Percentiles rank a stretch among this genome's conserved stretches.
Evolutionary conservation across 2,888 invertebrate species (phyloP).

Genomic region (Drosophila prostipennis): DNA sequence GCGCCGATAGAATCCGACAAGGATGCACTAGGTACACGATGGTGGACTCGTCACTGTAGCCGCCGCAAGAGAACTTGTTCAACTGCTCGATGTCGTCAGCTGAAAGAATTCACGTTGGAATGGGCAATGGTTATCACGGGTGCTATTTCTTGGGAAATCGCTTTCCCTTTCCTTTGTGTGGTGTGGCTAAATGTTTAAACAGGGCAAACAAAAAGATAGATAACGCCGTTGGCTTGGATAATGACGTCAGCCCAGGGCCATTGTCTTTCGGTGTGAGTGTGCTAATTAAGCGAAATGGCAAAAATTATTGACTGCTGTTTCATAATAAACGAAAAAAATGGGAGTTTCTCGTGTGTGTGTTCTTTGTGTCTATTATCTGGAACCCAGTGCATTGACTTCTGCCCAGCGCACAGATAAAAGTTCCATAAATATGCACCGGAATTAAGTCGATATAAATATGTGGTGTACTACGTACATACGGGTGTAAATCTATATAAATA

Average conservation of each 20-base stretch:
- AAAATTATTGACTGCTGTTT: constrained; percentile 27
- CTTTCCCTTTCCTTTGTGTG: constrained; percentile 33
- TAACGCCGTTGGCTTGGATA: constrained; percentile 30
- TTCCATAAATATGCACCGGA: constrained; percentile 34
- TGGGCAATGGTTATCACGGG: constrained; percentile 17
- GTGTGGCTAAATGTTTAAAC: constrained; percentile 45
- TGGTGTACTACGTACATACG: constrained; percentile 4
- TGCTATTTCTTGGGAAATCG: constrained; percentile 26
- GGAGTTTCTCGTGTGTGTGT: constrained; percentile 11
- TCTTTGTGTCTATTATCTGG: neutral
- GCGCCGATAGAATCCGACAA: constrained; percentile 93
- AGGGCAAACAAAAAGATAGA: constrained; percentile 49
- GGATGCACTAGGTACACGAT: constrained; percentile 95
- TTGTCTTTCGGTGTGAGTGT: constrained; percentile 38
- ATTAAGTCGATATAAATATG: constrained; percentile 24
- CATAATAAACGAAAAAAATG: constrained; percentile 31
- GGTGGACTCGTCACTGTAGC: constrained; percentile 93
- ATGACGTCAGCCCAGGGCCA: constrained; percentile 64
- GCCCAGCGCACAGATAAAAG: constrained; percentile 9
- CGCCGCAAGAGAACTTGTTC: constrained; percentile 92
- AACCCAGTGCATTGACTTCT: constrained; percentile 62
- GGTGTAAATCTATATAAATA: constrained; percentile 25
- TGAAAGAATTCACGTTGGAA: constrained; percentile 77
- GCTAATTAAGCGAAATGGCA: constrained; percentile 61
- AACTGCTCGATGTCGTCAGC: constrained; percentile 93